Evolutionary conservation across 2,113 vertebrate species (phyloP).

Genomic region (Chionis minor): DNA sequence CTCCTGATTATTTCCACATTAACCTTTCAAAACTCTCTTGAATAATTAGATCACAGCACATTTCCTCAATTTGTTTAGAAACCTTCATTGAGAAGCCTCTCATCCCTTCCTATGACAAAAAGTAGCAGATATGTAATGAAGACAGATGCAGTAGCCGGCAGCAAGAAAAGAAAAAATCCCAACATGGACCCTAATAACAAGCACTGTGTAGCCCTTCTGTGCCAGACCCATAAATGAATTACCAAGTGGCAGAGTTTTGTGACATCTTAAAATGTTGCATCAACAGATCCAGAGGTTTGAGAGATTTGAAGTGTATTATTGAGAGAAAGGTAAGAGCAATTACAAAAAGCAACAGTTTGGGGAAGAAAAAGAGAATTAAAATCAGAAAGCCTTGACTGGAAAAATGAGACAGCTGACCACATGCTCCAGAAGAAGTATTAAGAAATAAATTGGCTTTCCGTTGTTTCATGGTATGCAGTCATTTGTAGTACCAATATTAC

Average conservation of each 20-base stretch:
- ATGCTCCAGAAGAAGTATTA: neutral
- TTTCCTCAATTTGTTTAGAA: neutral
- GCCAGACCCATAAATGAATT: neutral
- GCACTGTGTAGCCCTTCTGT: neutral
- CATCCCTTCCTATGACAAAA: neutral
- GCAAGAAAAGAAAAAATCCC: neutral
- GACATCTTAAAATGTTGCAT: neutral
- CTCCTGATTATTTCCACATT: neutral
- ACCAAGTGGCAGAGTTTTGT: neutral
- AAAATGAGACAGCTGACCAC: neutral
- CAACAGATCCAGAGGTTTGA: neutral
- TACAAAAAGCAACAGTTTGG: neutral
- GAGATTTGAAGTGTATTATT: neutral
- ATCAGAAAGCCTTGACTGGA: neutral
- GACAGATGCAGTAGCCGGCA: neutral
- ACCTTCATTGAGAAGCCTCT: neutral
- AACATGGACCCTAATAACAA: neutral
- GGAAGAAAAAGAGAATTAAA: neutral
- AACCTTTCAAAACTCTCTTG: neutral
- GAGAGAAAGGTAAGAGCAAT: neutral
- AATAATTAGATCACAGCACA: neutral
- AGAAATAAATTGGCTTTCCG: neutral
- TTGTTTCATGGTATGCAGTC: neutral
- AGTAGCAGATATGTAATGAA: neutral
- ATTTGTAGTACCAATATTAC: neutral